phyloP scores from a whole-genome alignment of 2,113 vertebrate genomes.

The Megatriorchis doriae region DNA sequence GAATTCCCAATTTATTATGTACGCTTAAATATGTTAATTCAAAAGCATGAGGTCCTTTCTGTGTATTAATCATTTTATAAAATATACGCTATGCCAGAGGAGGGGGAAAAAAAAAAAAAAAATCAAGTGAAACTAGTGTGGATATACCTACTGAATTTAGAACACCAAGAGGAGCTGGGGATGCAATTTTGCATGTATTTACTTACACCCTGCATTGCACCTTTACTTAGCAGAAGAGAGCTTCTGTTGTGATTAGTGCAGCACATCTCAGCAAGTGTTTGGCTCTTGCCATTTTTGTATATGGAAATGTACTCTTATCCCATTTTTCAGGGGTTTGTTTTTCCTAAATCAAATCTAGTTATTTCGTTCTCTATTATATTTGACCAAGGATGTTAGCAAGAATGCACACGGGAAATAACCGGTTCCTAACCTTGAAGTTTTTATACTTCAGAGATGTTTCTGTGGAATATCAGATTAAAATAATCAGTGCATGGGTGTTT shows the following conservation, averaged over 20 bases:
- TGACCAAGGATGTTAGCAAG: not conserved
- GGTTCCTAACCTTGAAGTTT: not conserved
- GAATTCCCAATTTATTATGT: slow-evolving; percentile 74
- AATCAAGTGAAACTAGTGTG: not conserved
- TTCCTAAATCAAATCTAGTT: not conserved
- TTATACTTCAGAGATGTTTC: not conserved
- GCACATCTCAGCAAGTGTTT: not conserved
- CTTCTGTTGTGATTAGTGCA: not conserved
- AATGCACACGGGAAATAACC: not conserved
- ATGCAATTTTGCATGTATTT: slow-evolving; percentile 15
- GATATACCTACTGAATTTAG: not conserved
- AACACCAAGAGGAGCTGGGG: not conserved
- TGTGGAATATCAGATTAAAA: not conserved
- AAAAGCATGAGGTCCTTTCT: slow-evolving; percentile 22
- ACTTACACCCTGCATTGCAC: not conserved
- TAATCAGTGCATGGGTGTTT: not conserved
- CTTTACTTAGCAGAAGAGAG: not conserved
- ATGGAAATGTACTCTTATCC: not conserved
- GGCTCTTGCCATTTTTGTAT: not conserved
- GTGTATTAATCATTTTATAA: slow-evolving; percentile 59
- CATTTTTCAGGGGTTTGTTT: rapidly evolving
- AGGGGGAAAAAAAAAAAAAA: not conserved
- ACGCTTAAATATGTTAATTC: slow-evolving; percentile 69
- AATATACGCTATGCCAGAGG: slow-evolving; percentile 8
- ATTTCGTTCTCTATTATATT: not conserved